These are phyloP conservation scores for Conus canariensis DNA, from an alignment of 2,888 invertebrate genomes.

Conservation along the genomic window DNA sequence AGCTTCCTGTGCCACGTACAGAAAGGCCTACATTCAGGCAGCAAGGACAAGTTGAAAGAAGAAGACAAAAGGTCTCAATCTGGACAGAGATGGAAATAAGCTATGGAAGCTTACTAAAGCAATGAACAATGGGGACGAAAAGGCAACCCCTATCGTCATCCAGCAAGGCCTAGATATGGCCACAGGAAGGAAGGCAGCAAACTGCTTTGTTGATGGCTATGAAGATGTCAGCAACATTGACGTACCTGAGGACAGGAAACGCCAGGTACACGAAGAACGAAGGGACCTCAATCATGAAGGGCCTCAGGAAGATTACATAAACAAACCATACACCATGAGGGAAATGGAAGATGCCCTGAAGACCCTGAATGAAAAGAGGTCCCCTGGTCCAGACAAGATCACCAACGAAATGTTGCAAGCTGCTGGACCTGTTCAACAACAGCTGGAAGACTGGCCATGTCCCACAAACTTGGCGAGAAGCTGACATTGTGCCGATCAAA, in stretches of 20 bases:
- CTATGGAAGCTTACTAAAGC: not conserved
- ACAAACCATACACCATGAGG: not conserved
- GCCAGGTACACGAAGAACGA: not conserved
- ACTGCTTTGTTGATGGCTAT: not conserved
- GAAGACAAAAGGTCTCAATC: not conserved
- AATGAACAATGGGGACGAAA: conserved; percentile 24
- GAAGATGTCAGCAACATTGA: not conserved
- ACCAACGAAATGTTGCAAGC: conserved; percentile 30
- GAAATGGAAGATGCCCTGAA: not conserved
- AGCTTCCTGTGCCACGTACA: conserved; percentile 15
- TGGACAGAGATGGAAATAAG: not conserved
- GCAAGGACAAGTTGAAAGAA: conserved; percentile 16
- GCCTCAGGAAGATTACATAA: not conserved
- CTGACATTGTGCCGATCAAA: conserved; percentile 19
- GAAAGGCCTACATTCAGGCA: conserved; percentile 15
- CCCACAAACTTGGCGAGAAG: conserved; percentile 27
- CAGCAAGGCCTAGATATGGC: conserved; percentile 4
- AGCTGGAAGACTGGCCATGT: conserved; percentile 26
- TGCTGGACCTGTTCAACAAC: conserved; percentile 32
- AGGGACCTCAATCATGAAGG: not conserved
- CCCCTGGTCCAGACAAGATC: conserved; percentile 30
- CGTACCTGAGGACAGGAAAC: not conserved
- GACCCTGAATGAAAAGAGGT: not conserved
- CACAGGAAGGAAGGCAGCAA: not conserved
- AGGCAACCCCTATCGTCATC: not conserved